Evolutionary conservation across 2,888 invertebrate species (phyloP), one percentile per base, ranked within the genome.

Genomic region (Lordiphosa fenestrarum): DNA sequence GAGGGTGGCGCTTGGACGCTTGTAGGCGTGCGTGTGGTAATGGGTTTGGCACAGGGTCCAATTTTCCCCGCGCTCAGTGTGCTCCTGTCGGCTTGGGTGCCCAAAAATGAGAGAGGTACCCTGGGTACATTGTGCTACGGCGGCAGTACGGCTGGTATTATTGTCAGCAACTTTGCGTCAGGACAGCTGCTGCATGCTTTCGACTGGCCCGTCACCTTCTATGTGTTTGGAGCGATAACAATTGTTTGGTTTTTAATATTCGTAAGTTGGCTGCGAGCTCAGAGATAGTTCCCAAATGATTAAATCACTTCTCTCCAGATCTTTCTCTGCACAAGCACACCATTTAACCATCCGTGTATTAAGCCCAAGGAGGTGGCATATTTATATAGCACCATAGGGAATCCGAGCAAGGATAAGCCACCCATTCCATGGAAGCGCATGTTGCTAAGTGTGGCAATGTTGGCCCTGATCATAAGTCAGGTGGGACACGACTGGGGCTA

Each of bases 1-100:
- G 4, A 9, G 2, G 48, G 50, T 2, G 48, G 52, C 1, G 0
- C 93, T n/a, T 2, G 91, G 3, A 92, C 93, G 1, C 90, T 96
- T 4, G 92, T 96, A 7, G 89, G 91, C 0, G 71, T 95, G 6
- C 90, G 96, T 53, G 91, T 95, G 0, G 67, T 95, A 0, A 94
- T 95, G 90, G 96, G 96, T 21, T 90, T 95, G 0, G 95, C 95
- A 49, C 95, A 96, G 91, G 95, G 95, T n/a, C 93, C 94, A 0
- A 93, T 94, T 0, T 95, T 93, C 86, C 95, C 95, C 4, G 95
- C 96, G 0, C 90, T 97, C 69, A 95, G 94, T 71, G 92, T 93
- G 0, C 90, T 96, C 88, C 86, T 95, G 10, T 93, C 95, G 0
- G 91, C 93, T 67, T 96, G 96, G 95, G 93, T 94, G 0, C 95